Conservation (phyloP, 2,797 vertebrate species). For the Rousettus madagascariensis region DNA sequence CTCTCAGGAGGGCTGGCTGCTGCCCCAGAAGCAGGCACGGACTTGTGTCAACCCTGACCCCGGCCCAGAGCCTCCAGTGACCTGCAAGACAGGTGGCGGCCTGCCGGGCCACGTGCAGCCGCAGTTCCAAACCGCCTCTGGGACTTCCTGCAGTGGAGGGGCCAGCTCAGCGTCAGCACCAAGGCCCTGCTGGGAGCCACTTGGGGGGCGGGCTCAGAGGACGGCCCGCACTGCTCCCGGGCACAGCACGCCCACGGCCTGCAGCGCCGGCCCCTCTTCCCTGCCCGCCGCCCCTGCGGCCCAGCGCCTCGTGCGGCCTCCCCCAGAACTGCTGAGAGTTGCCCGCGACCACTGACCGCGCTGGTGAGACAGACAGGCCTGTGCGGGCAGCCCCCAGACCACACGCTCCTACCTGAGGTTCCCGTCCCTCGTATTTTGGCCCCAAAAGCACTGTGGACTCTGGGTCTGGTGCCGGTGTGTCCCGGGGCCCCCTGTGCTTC, state of each 20-base stretch:
- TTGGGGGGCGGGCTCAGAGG: not conserved
- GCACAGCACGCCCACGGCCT: too few relatives aligned
- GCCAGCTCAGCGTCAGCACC: not conserved
- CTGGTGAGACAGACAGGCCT: too few relatives aligned
- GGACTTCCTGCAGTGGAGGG: not conserved
- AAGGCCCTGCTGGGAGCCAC: too few relatives aligned
- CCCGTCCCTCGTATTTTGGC: not conserved
- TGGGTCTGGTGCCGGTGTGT: too few relatives aligned
- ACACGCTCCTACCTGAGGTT: not conserved
- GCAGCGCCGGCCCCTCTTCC: too few relatives aligned
- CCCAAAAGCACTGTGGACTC: not conserved
- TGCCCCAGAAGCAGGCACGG: rapidly evolving
- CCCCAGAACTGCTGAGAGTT: too few relatives aligned
- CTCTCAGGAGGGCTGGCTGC: not conserved
- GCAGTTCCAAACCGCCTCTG: not conserved
- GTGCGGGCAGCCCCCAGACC: not conserved
- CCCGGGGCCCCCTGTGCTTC: not conserved
- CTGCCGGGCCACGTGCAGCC: not conserved
- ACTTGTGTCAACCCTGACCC: not conserved
- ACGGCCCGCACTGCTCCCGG: too few relatives aligned
- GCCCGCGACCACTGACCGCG: too few relatives aligned
- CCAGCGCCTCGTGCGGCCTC: too few relatives aligned
- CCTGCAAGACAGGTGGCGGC: not conserved
- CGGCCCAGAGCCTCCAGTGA: not conserved
- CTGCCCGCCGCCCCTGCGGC: too few relatives aligned